Evolutionary conservation across 2,113 vertebrate genomes (phyloP).

Genomic region (Ptilonorhynchus violaceus): DNA sequence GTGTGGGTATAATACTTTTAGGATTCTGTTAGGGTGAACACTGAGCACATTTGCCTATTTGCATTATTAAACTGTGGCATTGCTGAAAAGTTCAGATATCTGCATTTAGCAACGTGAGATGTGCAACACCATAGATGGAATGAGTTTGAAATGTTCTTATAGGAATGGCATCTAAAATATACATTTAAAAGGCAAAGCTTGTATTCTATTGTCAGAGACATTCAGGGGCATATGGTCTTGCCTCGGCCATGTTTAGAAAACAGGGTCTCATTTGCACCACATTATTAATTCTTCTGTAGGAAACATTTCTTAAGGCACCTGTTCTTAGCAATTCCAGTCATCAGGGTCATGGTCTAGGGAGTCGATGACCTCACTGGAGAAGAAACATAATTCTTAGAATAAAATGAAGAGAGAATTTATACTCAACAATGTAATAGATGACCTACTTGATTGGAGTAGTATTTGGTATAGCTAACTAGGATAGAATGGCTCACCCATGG

Average conservation of each 20-base stretch:
- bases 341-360: not conserved
- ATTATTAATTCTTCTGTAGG: not conserved
- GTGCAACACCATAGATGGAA: accelerated
- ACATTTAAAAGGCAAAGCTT: not conserved
- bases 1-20: too few relatives aligned
- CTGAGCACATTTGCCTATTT: not conserved
- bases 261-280: not conserved
- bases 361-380: not conserved
- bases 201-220: not conserved
- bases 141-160: not conserved
- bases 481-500: not conserved
- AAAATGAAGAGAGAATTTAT: not conserved
- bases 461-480: not conserved
- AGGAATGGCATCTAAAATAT: not conserved
- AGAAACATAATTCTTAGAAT: not conserved
- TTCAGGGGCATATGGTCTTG: not conserved
- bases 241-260: not conserved
- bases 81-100: not conserved
- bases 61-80: not conserved
- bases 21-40: not conserved
- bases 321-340: not conserved
- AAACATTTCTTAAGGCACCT: not conserved
- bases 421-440: not conserved
- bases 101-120: not conserved
- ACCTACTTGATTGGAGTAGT: not conserved